These are phyloP conservation scores for Cavia porcellus DNA, from an alignment of 2,113 vertebrate genomes.

Conservation along the genomic window DNA sequence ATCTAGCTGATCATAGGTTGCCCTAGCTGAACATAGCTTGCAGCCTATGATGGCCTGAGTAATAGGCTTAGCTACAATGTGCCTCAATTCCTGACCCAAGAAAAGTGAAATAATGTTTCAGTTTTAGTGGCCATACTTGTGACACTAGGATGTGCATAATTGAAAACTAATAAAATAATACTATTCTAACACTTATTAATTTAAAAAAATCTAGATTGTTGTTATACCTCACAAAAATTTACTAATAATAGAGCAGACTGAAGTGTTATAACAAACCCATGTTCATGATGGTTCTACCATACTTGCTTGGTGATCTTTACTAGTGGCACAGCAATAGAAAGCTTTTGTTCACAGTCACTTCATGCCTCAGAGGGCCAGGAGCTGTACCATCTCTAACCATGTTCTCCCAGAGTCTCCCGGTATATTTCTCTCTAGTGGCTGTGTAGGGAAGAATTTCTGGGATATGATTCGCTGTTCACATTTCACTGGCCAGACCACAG, in stretches of 20 bases:
- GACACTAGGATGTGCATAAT: background rate
- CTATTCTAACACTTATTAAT: background rate
- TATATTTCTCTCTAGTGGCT: background rate
- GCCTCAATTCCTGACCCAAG: background rate
- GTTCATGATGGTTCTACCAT: background rate
- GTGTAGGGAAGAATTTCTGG: background rate
- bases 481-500: too few species aligned
- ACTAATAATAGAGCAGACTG: background rate
- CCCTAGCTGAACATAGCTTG: background rate
- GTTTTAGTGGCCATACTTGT: background rate
- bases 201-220: background rate
- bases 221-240: background rate
- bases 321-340: background rate
- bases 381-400: background rate
- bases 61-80: background rate
- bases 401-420: background rate
- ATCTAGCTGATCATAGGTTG: too few species aligned
- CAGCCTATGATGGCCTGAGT: background rate
- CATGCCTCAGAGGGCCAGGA: background rate
- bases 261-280: background rate
- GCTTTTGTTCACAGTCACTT: background rate
- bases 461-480: background rate
- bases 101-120: background rate
- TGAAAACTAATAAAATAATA: background rate
- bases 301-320: background rate